Base-by-base conservation (phyloP, 1,140 invertebrate genomes). In the Drosophila kanapiae region DNA sequence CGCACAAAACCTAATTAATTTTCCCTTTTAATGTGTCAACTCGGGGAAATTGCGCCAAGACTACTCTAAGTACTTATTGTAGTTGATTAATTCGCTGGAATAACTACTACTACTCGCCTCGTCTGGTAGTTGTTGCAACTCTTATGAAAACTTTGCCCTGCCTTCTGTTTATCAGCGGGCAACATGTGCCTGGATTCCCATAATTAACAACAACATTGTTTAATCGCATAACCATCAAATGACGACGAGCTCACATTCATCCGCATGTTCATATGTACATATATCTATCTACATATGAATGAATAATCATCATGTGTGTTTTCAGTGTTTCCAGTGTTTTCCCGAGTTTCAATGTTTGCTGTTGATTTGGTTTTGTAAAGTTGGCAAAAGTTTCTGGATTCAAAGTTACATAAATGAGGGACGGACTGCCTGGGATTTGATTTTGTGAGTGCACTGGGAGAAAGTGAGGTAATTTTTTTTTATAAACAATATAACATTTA, bases 201-300 rank as follows among this genome's bases (percentile, higher is more conserved):
- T 83, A 87, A 88, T 87, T 88, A 87, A 69, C 76, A 45, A 65
- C 51, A 45, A 65, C 60, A 87, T 88, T 88, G 83, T 76, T 76
- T 78, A 78, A 63, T 78, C 67, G 75, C 75, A 71, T 86, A 71
- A 69, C 78, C 69, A 70, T 57, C 65, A 72, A 78, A 72, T 63
- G 49, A 80, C 42, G 80, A 61, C 42, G 80, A 61, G 51, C 31
- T 18, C n/a, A 40, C 60, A 60, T 57, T 45, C 62, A 69, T 64
- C 65, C 47, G 56, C 53, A 58, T 48, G 45, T 68, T 31, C 47
- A 61, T 71, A 23, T 23, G 23, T 23, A 60, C 57, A 45, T 61
- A 27, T 2, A 49, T 43, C 35, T 16, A 53, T 57, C 48, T 47
- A 40, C 42, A 57, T 58, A 61, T 40, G 43, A 68, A 51, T 51